A percentile compares a stretch with the other conserved stretches of the same genome.
Conservation (phyloP, 2,888 invertebrate genomes). For the Heterodera filipjevi region DNA sequence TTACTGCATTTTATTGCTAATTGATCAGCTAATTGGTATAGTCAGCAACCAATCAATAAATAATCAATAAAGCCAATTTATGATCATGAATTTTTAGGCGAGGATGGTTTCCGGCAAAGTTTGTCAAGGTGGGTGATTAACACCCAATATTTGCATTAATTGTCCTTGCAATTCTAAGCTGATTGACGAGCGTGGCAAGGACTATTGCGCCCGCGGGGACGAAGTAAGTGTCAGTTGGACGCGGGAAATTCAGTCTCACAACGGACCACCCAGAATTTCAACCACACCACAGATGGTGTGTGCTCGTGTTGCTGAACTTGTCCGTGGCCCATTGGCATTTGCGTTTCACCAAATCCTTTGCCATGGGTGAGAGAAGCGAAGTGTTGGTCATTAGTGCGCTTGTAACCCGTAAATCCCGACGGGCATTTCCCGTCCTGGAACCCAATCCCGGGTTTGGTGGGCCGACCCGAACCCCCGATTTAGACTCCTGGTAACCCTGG, state of each 20-base stretch:
- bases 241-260: background rate
- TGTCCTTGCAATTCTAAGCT: slow-evolving; percentile 70
- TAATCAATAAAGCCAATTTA: background rate
- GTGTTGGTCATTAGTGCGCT: background rate
- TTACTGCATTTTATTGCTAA: too few relatives aligned
- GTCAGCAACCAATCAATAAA: too few relatives aligned
- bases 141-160: background rate
- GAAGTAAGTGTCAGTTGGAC: slow-evolving; percentile 71
- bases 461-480: too few relatives aligned
- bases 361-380: slow-evolving; percentile 53
- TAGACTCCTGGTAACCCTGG: too few relatives aligned
- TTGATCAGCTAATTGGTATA: too few relatives aligned
- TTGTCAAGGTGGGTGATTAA: slow-evolving; percentile 66
- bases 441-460: too few relatives aligned
- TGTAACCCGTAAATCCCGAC: background rate
- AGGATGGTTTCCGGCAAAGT: slow-evolving; percentile 71
- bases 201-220: slow-evolving; percentile 76
- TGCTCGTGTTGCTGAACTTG: slow-evolving; percentile 93
- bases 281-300: slow-evolving; percentile 78
- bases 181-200: slow-evolving; percentile 88
- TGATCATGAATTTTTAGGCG: slow-evolving; percentile 45
- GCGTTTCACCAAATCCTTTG: slow-evolving; percentile 50
- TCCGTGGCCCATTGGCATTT: slow-evolving; percentile 75
- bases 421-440: too few relatives aligned
- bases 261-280: too few relatives aligned